Base-by-base conservation (phyloP, 2,888 invertebrate genomes). In the Zootermopsis nevadensis region DNA sequence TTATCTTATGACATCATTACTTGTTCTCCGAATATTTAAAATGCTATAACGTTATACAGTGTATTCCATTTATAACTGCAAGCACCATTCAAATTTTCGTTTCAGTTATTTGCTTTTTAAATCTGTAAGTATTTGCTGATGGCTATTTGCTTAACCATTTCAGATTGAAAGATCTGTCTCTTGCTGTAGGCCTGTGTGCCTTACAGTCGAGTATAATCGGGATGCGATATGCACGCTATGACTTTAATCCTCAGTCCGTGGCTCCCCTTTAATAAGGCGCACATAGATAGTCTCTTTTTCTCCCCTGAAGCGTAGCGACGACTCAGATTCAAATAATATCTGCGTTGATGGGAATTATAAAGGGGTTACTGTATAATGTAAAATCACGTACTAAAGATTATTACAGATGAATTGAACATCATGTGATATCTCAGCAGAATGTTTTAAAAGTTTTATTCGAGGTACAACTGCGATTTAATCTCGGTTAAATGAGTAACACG, bases 241-340 rank as follows among this genome's bases (percentile, higher is more conserved):
- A 31, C 22, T 69, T 22, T 69, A 30, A 69, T 69, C 69, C 33
- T 22, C 19, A 33, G 31, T 22, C 24, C 69, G 69, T 69, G 69
- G 33, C 4, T 69, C 33, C 31, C 24, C 69, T 69, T 69, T 69
- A 69, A 69, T 69, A 69, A 69, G 69, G 69, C 24, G 30, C n/a
- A 4, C 48, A 48, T 48, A 48, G 15, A 12, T 48, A 15, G 48
- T 48, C 48, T 48, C 19, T 48, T 48, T 48, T 48, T 48, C 3
- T 38, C 4, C 38, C 48, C 48, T 48, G 3, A 27, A 27, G 1
- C 60, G 27, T 27, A 27, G 4, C 6, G 60, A 6, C n/a, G 60
- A 27, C 1, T 27, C 60, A 12, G 60, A 7, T n/a, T 60, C 60
- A 60, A 60, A 60, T 27, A 60, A 27, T 15, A 19, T 15, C 19